phyloP scores from a whole-genome alignment of 2,113 vertebrate genomes.

The Oncorhynchus tshawytscha region DNA sequence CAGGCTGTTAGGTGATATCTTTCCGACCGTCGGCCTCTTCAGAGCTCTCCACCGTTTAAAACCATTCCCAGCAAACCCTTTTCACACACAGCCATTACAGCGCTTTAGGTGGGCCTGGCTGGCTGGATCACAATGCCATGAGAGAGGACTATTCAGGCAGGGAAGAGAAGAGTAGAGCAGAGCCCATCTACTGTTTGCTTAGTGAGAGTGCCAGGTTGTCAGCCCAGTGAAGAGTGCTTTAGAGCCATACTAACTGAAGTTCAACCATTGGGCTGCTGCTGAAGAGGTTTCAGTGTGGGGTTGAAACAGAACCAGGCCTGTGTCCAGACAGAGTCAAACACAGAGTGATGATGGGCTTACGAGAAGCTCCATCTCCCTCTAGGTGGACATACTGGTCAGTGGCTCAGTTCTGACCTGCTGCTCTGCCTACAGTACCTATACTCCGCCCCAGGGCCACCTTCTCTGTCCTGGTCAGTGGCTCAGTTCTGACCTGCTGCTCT shows the following conservation, averaged over 20 bases:
- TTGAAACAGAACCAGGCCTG: background rate
- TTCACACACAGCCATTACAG: constrained; percentile 55
- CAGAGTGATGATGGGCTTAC: background rate
- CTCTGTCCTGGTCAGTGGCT: background rate
- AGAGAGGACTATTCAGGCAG: constrained; percentile 35
- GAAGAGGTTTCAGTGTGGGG: constrained; percentile 9
- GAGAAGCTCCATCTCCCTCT: background rate
- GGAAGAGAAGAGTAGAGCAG: constrained; percentile 1
- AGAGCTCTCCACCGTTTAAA: constrained; percentile 47
- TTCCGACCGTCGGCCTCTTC: constrained; percentile 47
- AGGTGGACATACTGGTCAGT: constrained; percentile 15
- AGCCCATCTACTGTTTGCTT: constrained; percentile 10
- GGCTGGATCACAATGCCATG: constrained; percentile 31
- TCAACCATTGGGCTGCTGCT: background rate
- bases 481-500: constrained; percentile 7
- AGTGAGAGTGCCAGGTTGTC: constrained; percentile 7
- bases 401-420: constrained; percentile 7
- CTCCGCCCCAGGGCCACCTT: background rate
- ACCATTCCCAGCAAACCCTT: constrained; percentile 53
- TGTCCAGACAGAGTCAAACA: background rate
- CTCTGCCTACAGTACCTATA: background rate
- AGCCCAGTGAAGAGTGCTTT: constrained; percentile 10
- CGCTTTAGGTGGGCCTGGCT: constrained; percentile 35
- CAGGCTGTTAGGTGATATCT: constrained; percentile 56
- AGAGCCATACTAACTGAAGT: background rate